Base-by-base conservation (phyloP, 2,113 vertebrate species). In the Ameiurus melas region DNA sequence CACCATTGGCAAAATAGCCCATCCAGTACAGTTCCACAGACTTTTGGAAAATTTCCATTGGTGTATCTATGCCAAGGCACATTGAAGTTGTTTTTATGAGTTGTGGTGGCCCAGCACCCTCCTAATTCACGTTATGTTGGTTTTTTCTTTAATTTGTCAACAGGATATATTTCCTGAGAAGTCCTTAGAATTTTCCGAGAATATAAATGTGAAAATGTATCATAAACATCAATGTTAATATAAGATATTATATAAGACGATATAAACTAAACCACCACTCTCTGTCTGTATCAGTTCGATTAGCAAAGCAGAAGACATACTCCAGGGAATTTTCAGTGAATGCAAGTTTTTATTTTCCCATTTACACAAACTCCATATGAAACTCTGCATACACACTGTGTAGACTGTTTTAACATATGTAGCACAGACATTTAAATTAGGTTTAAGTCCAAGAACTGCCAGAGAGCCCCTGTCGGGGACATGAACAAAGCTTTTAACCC, bases 261-360 rank as follows among this genome's bases (percentile, higher is more conserved):
- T 19, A 36, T 6, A 33, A 71, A 36, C 30, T 19, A 33, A 36
- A 19, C 5, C 30, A 36, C 30, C 30, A 71, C 12, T 66, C 68
- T 16, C 70, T 68, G n/a, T 68, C 70, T 68, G n/a, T 68, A n/a
- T 68, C 27, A 39, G 6, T 25, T 33, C 16, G 22, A 43, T 64
- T 64, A 47, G 58, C 33, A n/a, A 57, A 77, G 20, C 12, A 77
- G 36, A 47, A 86, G 22, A 60, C 17, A 39, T 3, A 33, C 10
- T 85, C 51, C 84, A 36, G 83, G 3, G 75, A 30, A 51, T 30
- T 55, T 66, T 71, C 6, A 70, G 2, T 51, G 25, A 66, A 19
- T 39, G 14, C 43, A 47, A 19, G 20, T 20, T n/a, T 84, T 84
- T 84, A 84, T 84, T 84, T 70, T 53, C 83, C 36, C 25, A 14